Conservation (phyloP, 2,888 invertebrate genomes). For the Caenorhabditis sp. region DNA sequence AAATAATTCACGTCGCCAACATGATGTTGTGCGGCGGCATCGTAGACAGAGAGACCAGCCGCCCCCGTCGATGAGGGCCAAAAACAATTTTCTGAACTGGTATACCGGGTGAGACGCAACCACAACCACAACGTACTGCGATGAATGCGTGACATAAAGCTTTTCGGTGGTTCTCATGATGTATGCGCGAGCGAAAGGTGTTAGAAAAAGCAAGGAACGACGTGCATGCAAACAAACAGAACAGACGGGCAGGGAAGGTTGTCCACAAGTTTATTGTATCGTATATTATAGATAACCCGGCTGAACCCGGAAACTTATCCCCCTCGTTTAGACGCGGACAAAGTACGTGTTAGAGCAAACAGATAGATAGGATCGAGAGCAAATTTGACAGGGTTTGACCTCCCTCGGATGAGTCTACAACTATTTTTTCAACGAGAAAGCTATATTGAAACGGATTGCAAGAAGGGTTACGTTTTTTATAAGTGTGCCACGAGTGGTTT, state of each 20-base stretch:
- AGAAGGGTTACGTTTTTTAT: no score
- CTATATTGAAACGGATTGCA: no score
- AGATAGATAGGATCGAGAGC: conserved; percentile 15
- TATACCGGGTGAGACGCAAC: neutral
- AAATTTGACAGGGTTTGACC: conserved; percentile 9
- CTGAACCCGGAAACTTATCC: conserved; percentile 48
- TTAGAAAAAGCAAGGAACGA: neutral
- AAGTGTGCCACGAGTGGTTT: no score
- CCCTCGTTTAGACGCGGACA: conserved; percentile 30
- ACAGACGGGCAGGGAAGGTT: neutral
- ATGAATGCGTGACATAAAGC: conserved; percentile 1
- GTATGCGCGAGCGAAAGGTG: conserved; percentile 2
- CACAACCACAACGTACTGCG: no score
- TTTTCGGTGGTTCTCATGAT: conserved; percentile 6
- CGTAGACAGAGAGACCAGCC: neutral
- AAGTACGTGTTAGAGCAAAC: conserved; percentile 30
- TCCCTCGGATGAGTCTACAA: no score
- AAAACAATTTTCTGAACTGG: conserved; percentile 7
- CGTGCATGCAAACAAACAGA: neutral
- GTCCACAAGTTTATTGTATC: neutral
- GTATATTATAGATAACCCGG: neutral
- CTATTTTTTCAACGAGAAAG: no score
- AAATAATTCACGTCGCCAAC: conserved; percentile 12
- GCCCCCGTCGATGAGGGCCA: no score
- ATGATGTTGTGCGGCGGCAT: conserved; percentile 1